Evolutionary conservation across 2,888 invertebrate genomes (phyloP).

Genomic region (Leucania comma): DNA sequence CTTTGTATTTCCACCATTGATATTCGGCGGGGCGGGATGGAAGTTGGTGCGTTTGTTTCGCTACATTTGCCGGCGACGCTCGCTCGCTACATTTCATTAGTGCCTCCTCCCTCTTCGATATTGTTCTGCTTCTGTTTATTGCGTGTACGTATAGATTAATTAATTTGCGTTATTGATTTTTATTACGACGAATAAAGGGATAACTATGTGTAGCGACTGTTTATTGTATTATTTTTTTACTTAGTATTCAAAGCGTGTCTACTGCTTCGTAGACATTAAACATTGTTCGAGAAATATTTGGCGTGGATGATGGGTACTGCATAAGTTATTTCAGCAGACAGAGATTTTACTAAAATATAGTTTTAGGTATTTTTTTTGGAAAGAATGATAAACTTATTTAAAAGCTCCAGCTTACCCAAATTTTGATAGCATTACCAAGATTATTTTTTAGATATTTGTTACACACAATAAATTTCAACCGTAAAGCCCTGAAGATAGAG

Average conservation of each 20-base stretch:
- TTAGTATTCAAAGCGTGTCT: slow-evolving; percentile 43
- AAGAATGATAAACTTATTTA: slow-evolving; percentile 6
- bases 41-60: slow-evolving; percentile 83
- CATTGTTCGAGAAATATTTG: slow-evolving; percentile 8
- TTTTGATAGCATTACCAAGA: neutral
- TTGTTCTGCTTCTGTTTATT: slow-evolving; percentile 81
- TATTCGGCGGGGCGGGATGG: slow-evolving; percentile 75
- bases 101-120: slow-evolving; percentile 77
- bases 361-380: neutral
- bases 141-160: slow-evolving; percentile 82
- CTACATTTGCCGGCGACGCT: slow-evolving; percentile 83
- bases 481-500: slow-evolving; percentile 1
- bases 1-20: slow-evolving; percentile 73
- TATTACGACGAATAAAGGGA: slow-evolving; percentile 67
- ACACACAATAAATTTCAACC: neutral
- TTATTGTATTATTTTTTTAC: slow-evolving; percentile 40
- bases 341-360: neutral
- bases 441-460: neutral
- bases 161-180: slow-evolving; percentile 82
- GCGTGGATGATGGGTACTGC: neutral
- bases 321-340: neutral
- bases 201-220: slow-evolving; percentile 44
- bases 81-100: slow-evolving; percentile 88
- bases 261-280: slow-evolving; percentile 15
- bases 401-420: neutral